phyloP scores from a whole-genome alignment of 2,888 invertebrate genomes.

The Arge pagana region DNA sequence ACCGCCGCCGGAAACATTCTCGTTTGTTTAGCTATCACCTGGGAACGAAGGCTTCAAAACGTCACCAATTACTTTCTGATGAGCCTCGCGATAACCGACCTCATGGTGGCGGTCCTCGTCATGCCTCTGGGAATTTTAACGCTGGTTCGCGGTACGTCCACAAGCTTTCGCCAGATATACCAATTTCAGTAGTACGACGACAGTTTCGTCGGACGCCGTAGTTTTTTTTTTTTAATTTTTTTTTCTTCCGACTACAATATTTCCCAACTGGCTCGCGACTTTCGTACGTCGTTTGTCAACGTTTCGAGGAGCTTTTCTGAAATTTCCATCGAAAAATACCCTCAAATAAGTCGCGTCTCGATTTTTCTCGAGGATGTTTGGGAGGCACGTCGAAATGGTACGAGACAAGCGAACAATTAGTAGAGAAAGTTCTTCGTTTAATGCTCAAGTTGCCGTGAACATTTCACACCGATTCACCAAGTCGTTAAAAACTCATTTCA shows the following conservation, averaged over 20 bases:
- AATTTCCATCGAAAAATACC: no score
- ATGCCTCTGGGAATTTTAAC: constrained; percentile 93
- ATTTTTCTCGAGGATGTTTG: no score
- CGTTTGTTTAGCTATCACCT: constrained; percentile 90
- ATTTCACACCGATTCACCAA: no score
- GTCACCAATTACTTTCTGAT: constrained; percentile 97
- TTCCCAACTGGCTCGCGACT: no score
- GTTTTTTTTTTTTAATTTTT: background rate
- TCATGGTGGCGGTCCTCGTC: constrained; percentile 91
- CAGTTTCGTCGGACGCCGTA: background rate
- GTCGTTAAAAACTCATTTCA: no score
- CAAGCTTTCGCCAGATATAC: background rate
- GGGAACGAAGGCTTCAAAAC: constrained; percentile 91
- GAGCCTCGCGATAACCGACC: constrained; percentile 93
- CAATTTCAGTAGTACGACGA: background rate
- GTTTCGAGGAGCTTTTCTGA: background rate
- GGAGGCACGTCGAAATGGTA: no score
- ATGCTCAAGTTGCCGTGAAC: no score
- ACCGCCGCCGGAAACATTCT: constrained; percentile 92
- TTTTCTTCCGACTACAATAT: no score
- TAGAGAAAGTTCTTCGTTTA: no score
- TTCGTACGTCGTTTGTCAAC: no score
- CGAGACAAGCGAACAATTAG: no score
- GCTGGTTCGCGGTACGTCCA: constrained; percentile 74
- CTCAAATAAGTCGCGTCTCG: no score